Conservation (phyloP, 2,888 invertebrate genomes). For the Germaria angustata region DNA sequence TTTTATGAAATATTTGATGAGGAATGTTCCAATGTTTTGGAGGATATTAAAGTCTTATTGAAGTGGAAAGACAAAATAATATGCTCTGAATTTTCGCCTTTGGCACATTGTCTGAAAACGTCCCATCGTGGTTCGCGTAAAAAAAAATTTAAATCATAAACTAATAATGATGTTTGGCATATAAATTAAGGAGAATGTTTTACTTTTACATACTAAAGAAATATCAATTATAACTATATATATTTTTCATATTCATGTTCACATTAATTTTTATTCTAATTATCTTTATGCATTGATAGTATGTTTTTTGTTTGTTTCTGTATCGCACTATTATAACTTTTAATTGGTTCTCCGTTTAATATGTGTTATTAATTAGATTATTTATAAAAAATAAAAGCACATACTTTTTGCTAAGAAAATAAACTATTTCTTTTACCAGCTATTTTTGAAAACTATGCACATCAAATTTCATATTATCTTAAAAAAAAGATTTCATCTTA, state of each 20-base stretch:
- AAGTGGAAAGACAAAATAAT: slow-evolving; percentile 61
- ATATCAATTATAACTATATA: background rate
- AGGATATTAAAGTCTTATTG: slow-evolving; percentile 54
- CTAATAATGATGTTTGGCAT: too few species aligned
- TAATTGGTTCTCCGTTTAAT: background rate
- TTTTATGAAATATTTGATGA: slow-evolving; percentile 61
- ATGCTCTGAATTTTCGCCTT: slow-evolving; percentile 16
- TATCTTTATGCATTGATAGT: background rate
- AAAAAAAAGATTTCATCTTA: too few species aligned
- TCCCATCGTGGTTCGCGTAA: too few species aligned
- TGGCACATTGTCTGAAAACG: too few species aligned
- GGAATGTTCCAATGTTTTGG: slow-evolving; percentile 48
- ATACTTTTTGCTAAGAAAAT: background rate
- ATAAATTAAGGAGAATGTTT: too few species aligned
- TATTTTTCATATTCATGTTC: background rate
- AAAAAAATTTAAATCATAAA: too few species aligned
- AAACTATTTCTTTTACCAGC: background rate
- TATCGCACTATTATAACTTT: slow-evolving; percentile 10
- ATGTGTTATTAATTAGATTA: background rate
- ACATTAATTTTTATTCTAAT: background rate
- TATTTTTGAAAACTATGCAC: too few species aligned
- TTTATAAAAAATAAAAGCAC: background rate
- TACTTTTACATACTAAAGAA: background rate
- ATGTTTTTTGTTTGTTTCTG: background rate
- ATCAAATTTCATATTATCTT: too few species aligned